Evolutionary conservation across 2,797 vertebrate genomes (phyloP).

Genomic region (Ficedula albicollis): DNA sequence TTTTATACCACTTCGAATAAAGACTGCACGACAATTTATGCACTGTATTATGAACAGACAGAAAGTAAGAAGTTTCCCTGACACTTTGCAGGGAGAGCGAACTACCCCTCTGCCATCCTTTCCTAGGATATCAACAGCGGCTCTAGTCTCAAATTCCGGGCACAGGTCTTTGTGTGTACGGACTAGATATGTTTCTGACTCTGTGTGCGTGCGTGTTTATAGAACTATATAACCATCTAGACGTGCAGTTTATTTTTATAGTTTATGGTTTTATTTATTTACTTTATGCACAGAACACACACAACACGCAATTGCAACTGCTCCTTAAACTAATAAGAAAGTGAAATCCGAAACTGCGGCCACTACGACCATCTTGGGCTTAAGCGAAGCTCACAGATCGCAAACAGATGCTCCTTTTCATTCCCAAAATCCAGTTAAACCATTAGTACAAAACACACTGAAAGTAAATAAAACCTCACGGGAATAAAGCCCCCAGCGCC

Average conservation of each 20-base stretch:
- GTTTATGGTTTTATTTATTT: conserved; percentile 38
- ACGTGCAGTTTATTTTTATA: background rate
- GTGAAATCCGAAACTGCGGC: conserved; percentile 63
- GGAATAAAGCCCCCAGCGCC: background rate
- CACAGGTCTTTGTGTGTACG: conserved; percentile 51
- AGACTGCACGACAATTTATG: background rate
- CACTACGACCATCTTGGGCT: conserved; percentile 54
- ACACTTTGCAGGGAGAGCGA: background rate
- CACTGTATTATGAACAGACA: background rate
- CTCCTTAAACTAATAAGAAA: conserved; percentile 55
- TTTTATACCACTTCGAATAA: background rate
- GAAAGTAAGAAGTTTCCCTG: background rate
- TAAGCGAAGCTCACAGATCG: conserved; percentile 58
- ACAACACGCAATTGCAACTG: conserved; percentile 14
- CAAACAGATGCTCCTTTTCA: conserved; percentile 35
- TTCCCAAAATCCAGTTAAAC: conserved; percentile 45
- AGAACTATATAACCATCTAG: background rate
- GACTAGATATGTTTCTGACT: background rate
- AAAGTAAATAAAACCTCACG: conserved; percentile 8
- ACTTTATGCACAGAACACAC: background rate
- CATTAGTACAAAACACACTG: conserved; percentile 35
- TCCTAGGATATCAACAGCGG: background rate
- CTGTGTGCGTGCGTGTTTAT: background rate
- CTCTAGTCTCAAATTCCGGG: conserved; percentile 21
- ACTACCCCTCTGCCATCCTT: background rate